Conservation (phyloP, 2,113 vertebrate genomes). For the Proterorhinus semilunaris region DNA sequence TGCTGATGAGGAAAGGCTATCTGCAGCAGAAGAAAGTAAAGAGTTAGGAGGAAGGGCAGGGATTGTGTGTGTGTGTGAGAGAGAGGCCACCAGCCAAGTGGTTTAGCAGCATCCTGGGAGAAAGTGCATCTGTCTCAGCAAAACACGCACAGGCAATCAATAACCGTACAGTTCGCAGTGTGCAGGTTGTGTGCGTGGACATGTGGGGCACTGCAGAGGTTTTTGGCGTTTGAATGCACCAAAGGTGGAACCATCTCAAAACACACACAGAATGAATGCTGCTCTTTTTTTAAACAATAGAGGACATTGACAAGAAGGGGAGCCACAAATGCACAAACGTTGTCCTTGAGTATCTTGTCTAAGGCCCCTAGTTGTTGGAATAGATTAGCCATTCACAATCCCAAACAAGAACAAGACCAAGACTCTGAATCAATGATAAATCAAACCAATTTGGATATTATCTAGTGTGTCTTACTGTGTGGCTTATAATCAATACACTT, state of each 20-base stretch:
- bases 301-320: too few relatives aligned
- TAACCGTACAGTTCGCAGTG: slow-evolving; percentile 58
- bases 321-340: too few relatives aligned
- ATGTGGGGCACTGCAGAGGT: slow-evolving; percentile 19
- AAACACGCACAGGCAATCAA: slow-evolving; percentile 64
- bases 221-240: not conserved
- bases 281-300: too few relatives aligned
- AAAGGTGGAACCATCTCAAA: not conserved
- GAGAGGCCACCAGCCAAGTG: slow-evolving; percentile 52
- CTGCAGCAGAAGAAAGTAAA: slow-evolving; percentile 18
- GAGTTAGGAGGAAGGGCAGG: slow-evolving; percentile 1
- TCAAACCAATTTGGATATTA: too few relatives aligned
- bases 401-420: too few relatives aligned
- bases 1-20: slow-evolving; percentile 49
- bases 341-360: too few relatives aligned
- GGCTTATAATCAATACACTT: slow-evolving; percentile 6
- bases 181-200: slow-evolving; percentile 21
- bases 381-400: too few relatives aligned
- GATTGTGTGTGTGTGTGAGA: not conserved
- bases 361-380: too few relatives aligned
- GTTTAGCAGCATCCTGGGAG: slow-evolving; percentile 50
- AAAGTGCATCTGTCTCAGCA: slow-evolving; percentile 69
- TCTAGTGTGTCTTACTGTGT: too few relatives aligned
- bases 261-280: too few relatives aligned
- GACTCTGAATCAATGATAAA: too few relatives aligned